A percentile compares a stretch with the other conserved stretches of the same genome.
phyloP scores from a whole-genome alignment of 2,797 vertebrate species.

The Lemur catta region DNA sequence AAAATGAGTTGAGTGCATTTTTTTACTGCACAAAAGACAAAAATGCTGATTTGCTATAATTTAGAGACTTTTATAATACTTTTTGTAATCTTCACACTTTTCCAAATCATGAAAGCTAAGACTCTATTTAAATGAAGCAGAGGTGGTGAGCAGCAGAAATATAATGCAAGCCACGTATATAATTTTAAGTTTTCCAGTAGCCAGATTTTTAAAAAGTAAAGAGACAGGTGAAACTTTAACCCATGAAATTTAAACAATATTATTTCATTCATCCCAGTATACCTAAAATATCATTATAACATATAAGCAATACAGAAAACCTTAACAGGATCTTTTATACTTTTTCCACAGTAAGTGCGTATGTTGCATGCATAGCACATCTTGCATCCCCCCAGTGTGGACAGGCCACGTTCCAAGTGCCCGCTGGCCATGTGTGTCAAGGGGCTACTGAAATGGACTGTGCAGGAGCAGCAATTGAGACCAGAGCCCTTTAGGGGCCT shows the following conservation, averaged over 20 bases:
- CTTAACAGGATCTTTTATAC: background rate
- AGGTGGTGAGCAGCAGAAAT: background rate
- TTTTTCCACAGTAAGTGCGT: background rate
- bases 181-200: background rate
- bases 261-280: background rate
- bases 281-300: background rate
- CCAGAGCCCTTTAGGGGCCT: background rate
- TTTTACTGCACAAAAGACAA: background rate
- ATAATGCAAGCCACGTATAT: background rate
- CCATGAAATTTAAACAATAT: background rate
- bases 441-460: background rate
- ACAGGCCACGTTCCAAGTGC: background rate
- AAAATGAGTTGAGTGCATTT: background rate
- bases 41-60: background rate
- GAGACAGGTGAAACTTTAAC: background rate
- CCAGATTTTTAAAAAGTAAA: background rate
- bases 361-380: background rate
- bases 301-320: background rate
- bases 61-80: background rate
- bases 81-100: background rate
- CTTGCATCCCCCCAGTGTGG: background rate
- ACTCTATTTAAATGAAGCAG: background rate
- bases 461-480: background rate
- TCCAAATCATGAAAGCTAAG: background rate
- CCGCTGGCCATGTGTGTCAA: background rate